These are phyloP conservation scores for Spea multiplicata DNA, from an alignment of 2,113 vertebrate species.

Conservation along the genomic window DNA sequence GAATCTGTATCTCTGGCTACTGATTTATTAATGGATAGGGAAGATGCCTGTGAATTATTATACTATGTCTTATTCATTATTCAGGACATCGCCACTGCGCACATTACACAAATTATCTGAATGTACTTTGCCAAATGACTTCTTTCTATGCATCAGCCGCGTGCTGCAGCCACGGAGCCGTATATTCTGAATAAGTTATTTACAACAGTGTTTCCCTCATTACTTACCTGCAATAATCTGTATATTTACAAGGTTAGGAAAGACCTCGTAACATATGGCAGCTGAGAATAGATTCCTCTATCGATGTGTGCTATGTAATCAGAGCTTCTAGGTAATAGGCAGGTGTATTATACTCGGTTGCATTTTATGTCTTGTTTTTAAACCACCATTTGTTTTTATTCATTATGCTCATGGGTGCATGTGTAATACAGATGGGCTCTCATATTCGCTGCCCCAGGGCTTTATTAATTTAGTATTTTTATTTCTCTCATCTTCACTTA, in stretches of 20 bases:
- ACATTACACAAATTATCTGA: constrained; percentile 35
- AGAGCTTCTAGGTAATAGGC: constrained; percentile 5
- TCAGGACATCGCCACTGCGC: constrained; percentile 13
- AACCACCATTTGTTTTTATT: no score
- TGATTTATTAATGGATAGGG: constrained; percentile 38
- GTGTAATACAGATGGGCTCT: no score
- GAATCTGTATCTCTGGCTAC: not conserved
- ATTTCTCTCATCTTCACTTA: no score
- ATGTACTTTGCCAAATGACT: constrained; percentile 42
- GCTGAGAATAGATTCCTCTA: not conserved
- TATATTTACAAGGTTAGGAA: constrained; percentile 39
- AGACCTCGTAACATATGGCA: constrained; percentile 40
- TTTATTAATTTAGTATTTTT: no score
- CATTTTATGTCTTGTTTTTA: not conserved
- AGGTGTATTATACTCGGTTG: constrained; percentile 19
- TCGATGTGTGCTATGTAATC: not conserved
- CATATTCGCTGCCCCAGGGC: no score
- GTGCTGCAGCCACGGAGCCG: not conserved
- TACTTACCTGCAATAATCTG: constrained; percentile 30
- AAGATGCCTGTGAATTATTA: constrained; percentile 37
- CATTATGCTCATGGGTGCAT: no score
- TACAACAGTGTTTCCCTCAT: constrained; percentile 28
- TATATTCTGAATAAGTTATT: constrained; percentile 33
- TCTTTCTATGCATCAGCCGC: constrained; percentile 44
- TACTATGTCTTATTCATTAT: constrained; percentile 27